A percentile compares a stretch with the other conserved stretches of the same genome.
These are phyloP conservation scores for Gulo gulo DNA, from an alignment of 2,113 vertebrate genomes.

Conservation along the genomic window DNA sequence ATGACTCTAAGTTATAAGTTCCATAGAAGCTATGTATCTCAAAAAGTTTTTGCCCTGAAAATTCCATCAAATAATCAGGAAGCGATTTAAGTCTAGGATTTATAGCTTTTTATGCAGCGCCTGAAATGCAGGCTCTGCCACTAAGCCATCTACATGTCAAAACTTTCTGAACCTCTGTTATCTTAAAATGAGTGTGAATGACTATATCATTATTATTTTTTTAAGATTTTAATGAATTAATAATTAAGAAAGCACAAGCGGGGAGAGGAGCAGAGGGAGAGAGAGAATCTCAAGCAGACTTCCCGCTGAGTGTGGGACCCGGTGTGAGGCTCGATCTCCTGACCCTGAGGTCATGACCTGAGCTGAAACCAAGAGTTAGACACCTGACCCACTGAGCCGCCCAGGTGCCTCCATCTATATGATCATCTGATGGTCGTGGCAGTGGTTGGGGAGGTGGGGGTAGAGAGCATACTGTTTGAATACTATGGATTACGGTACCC, in stretches of 20 bases:
- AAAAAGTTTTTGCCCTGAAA: neutral
- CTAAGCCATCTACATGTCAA: neutral
- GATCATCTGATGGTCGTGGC: neutral
- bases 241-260: neutral
- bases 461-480: neutral
- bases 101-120: neutral
- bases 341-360: neutral
- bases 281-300: neutral
- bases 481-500: too few relatives aligned
- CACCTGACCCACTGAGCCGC: neutral
- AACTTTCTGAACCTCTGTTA: neutral
- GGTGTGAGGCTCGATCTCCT: rapidly evolving
- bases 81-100: neutral
- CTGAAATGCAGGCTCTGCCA: neutral
- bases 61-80: neutral
- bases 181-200: neutral
- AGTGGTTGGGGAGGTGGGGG: neutral
- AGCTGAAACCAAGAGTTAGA: neutral
- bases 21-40: neutral
- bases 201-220: neutral
- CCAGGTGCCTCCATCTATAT: neutral
- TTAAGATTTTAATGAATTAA: neutral
- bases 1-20: neutral
- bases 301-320: rapidly evolving
- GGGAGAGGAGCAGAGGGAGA: neutral